These are phyloP conservation scores for Cataglyphis hispanica DNA, from an alignment of 1,140 invertebrate genomes.

Conservation along the genomic window DNA sequence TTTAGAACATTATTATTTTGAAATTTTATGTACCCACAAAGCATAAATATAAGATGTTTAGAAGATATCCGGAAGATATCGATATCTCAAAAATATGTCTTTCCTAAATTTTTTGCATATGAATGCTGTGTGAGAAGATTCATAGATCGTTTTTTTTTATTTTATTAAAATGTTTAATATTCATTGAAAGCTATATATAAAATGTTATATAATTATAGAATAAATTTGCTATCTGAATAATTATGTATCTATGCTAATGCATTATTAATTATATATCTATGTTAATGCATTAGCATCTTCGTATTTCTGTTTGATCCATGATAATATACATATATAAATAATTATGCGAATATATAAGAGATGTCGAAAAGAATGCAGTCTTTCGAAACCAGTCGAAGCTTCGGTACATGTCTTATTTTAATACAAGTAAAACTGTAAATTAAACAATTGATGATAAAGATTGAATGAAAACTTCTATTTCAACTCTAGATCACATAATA, in stretches of 20 bases:
- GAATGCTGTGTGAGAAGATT: no score
- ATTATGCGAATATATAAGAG: constrained; percentile 23
- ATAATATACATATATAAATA: constrained; percentile 25
- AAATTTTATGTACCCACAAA: no score
- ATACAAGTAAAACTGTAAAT: neutral
- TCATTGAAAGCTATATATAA: no score
- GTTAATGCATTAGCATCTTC: constrained; percentile 8
- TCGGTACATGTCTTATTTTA: neutral
- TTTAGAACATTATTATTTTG: no score
- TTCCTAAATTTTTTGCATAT: no score
- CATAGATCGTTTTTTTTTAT: no score
- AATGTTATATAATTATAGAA: no score
- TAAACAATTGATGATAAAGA: neutral
- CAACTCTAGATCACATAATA: neutral
- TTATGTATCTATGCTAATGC: neutral
- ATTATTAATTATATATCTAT: neutral
- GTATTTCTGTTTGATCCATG: neutral
- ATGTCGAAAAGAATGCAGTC: neutral
- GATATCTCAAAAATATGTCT: no score
- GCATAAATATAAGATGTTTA: no score
- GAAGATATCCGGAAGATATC: no score
- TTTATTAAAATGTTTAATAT: no score
- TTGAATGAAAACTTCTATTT: neutral
- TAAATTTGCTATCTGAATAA: no score
- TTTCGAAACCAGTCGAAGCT: neutral